Evolutionary conservation across 2,888 invertebrate genomes (phyloP).

Genomic region (Spialia ferax): DNA sequence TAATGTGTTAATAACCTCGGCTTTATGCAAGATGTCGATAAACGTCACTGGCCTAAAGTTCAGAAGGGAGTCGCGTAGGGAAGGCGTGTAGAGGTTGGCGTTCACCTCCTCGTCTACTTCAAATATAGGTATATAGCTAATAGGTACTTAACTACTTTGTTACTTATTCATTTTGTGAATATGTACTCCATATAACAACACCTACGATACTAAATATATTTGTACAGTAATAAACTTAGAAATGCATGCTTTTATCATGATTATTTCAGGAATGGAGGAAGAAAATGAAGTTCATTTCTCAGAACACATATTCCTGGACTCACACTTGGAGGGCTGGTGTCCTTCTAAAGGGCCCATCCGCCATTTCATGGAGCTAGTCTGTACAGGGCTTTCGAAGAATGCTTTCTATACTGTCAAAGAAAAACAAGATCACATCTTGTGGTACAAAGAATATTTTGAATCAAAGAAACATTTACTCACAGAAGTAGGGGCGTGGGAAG

Average conservation of each 20-base stretch:
- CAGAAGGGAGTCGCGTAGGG: no score
- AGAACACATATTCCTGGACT: conserved; percentile 97
- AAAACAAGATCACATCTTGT: conserved; percentile 95
- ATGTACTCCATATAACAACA: no score
- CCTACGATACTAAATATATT: no score
- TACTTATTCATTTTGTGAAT: no score
- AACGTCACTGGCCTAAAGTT: no score
- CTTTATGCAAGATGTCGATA: no score
- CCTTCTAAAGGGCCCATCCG: conserved; percentile 96
- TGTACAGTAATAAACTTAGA: no score
- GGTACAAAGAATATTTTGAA: conserved; percentile 97
- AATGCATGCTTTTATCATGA: background rate
- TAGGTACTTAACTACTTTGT: no score
- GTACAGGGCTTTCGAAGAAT: conserved; percentile 97
- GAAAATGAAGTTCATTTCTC: conserved; percentile 93
- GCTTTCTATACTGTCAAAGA: conserved; percentile 95
- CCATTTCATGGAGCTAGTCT: conserved; percentile 99
- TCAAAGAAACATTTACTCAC: conserved; percentile 91
- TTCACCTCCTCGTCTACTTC: no score
- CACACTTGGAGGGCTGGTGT: conserved; percentile 95
- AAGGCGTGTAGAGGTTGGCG: no score
- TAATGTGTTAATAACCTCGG: no score
- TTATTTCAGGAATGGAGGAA: conserved; percentile 86
- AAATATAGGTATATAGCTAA: no score
- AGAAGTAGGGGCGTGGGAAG: conserved; percentile 88